These are phyloP conservation scores for Propithecus coquereli DNA, from an alignment of 2,113 vertebrate species.

Conservation along the genomic window DNA sequence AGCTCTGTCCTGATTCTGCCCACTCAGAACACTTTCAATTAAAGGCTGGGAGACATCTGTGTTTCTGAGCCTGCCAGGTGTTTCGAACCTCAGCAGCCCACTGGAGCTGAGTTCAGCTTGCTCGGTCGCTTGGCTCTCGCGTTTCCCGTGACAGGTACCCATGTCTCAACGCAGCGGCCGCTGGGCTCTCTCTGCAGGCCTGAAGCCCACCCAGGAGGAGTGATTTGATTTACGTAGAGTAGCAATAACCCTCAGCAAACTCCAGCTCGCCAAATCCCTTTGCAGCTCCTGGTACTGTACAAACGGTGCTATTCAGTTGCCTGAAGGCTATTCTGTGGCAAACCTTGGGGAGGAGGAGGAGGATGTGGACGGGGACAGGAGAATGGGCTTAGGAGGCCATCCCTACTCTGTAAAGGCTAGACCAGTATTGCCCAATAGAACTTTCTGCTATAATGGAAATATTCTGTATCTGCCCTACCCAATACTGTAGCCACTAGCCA, in stretches of 20 bases:
- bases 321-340: rapidly evolving
- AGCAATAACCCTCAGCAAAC: background rate
- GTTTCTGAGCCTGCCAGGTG: background rate
- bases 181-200: background rate
- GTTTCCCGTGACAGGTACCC: background rate
- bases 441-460: background rate
- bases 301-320: background rate
- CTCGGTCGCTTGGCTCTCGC: background rate
- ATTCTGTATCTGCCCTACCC: no score
- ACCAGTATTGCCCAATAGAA: rapidly evolving
- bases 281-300: background rate
- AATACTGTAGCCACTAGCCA: background rate
- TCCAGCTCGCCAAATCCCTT: background rate
- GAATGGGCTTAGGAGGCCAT: background rate
- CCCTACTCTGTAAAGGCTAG: background rate
- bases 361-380: background rate
- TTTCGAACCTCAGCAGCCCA: background rate
- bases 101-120: background rate
- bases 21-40: background rate
- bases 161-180: background rate
- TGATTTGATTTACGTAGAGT: background rate
- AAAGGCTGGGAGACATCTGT: background rate
- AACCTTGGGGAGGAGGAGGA: background rate
- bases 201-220: rapidly evolving
- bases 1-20: background rate